These are phyloP conservation scores for Phytoseiulus persimilis DNA, from an alignment of 2,888 invertebrate species.

Conservation along the genomic window DNA sequence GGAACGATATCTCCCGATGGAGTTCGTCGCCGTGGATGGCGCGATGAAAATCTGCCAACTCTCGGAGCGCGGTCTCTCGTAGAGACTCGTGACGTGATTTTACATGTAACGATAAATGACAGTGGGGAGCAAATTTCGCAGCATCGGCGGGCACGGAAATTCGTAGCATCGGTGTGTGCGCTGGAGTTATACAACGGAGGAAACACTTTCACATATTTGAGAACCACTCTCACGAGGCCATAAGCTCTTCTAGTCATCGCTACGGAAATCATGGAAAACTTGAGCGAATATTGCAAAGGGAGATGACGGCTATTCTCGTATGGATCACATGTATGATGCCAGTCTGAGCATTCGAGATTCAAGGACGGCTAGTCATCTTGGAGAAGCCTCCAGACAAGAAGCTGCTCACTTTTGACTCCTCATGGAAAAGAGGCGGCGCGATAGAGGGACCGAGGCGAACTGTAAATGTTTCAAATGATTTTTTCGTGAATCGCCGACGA, in stretches of 20 bases:
- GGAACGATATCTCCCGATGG: background rate
- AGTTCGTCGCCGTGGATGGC: background rate
- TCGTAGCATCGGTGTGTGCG: background rate
- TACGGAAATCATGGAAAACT: background rate
- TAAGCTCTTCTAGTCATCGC: background rate
- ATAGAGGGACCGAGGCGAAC: no score
- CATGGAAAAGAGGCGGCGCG: no score
- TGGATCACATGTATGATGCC: background rate
- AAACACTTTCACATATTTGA: background rate
- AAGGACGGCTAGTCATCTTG: no score
- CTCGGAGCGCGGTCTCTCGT: background rate
- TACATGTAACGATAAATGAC: background rate
- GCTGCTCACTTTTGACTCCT: no score
- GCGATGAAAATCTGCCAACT: background rate
- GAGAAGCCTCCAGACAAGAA: no score
- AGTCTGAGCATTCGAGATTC: background rate
- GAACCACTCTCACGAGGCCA: background rate
- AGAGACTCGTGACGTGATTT: background rate
- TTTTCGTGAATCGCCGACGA: no score
- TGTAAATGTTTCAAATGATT: no score
- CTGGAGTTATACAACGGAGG: background rate
- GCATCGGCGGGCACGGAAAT: background rate
- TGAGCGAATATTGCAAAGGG: background rate
- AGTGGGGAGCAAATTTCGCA: background rate
- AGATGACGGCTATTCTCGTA: background rate